Conservation (phyloP, 2,888 invertebrate genomes). For the Congeria kusceri region DNA sequence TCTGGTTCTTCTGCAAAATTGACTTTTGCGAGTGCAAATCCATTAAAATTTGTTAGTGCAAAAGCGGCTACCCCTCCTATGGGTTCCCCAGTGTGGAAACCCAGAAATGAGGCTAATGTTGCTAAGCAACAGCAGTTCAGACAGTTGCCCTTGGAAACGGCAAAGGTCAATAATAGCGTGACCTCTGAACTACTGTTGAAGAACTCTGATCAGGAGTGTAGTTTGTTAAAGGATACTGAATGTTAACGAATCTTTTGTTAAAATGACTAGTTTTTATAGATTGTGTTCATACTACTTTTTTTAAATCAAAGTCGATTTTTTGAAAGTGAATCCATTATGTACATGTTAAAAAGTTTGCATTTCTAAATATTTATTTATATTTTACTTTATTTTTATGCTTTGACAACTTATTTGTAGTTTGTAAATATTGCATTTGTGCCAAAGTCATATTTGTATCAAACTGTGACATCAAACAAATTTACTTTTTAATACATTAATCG, state of each 20-base stretch:
- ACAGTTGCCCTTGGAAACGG: constrained; percentile 9
- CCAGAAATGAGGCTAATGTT: constrained; percentile 71
- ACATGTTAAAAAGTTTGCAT: too few species aligned
- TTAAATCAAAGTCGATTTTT: too few species aligned
- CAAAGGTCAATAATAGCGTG: background rate
- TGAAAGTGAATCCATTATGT: too few species aligned
- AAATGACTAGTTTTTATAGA: background rate
- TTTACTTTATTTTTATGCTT: too few species aligned
- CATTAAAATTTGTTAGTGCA: constrained; percentile 94
- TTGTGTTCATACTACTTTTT: background rate
- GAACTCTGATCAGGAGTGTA: background rate
- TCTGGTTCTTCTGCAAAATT: constrained; percentile 88
- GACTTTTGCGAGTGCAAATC: constrained; percentile 97
- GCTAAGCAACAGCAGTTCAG: constrained; percentile 56
- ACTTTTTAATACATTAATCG: too few species aligned
- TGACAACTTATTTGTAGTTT: too few species aligned
- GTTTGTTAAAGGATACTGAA: constrained; percentile 53
- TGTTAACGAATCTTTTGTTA: constrained; percentile 28
- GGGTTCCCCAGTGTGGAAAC: constrained; percentile 99
- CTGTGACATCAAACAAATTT: too few species aligned
- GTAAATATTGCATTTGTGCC: too few species aligned
- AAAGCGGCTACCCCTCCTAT: constrained; percentile 84
- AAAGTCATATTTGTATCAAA: too few species aligned
- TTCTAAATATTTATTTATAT: too few species aligned
- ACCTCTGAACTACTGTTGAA: constrained; percentile 9